Percentiles rank a stretch among this genome's conserved stretches.
These are phyloP conservation scores for Pasiphila rectangulata DNA, from an alignment of 2,888 invertebrate genomes.

Conservation along the genomic window DNA sequence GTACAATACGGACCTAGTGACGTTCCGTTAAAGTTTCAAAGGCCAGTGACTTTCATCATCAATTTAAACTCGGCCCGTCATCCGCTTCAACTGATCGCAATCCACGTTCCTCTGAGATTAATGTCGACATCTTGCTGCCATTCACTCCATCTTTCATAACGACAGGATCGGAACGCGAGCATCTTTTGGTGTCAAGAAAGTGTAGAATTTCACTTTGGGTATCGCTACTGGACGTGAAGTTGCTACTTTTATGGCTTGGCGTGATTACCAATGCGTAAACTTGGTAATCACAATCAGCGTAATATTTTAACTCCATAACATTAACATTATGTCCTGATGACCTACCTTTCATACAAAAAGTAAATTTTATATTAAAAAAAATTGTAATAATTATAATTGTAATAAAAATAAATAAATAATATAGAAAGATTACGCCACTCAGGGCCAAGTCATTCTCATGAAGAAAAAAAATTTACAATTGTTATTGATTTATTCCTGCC, in stretches of 20 bases:
- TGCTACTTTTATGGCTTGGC: background rate
- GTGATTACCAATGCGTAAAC: background rate
- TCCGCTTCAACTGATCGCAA: background rate
- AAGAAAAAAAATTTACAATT: too few species aligned
- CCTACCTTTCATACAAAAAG: too few species aligned
- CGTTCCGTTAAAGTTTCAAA: background rate
- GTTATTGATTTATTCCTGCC: too few species aligned
- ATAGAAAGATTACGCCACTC: too few species aligned
- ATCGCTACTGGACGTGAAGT: constrained; percentile 6
- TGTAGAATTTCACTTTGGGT: constrained; percentile 8
- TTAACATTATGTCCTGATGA: too few species aligned
- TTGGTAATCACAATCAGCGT: background rate
- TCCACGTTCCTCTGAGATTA: constrained; percentile 7
- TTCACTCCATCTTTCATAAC: constrained; percentile 16
- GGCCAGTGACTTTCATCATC: background rate
- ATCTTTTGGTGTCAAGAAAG: constrained; percentile 12
- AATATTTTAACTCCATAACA: background rate
- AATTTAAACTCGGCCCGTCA: background rate
- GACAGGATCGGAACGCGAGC: constrained; percentile 3
- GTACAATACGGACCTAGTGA: background rate
- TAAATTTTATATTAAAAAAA: too few species aligned
- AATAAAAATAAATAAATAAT: too few species aligned
- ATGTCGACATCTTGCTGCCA: constrained; percentile 8
- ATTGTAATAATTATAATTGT: too few species aligned
- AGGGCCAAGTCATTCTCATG: too few species aligned